phyloP scores from a whole-genome alignment of 2,797 vertebrate species.

The Phoeniculus purpureus region DNA sequence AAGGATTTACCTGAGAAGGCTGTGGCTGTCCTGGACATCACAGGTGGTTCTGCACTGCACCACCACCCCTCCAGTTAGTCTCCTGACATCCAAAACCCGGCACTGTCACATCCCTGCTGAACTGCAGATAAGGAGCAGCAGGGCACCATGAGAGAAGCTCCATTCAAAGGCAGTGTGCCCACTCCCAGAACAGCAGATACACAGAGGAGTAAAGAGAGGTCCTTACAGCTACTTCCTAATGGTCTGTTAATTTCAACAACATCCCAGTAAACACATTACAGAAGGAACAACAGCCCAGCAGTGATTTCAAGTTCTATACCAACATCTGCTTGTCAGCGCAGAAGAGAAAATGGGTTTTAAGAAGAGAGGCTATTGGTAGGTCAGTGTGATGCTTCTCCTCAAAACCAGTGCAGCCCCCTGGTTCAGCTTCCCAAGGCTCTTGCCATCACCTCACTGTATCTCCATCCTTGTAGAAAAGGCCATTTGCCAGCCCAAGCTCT shows the following conservation, averaged over 20 bases:
- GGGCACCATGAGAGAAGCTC: neutral
- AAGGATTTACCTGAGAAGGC: neutral
- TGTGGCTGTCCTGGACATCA: neutral
- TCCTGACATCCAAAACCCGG: neutral
- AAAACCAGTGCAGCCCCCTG: neutral
- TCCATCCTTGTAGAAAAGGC: neutral
- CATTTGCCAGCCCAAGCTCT: neutral
- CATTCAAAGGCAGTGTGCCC: neutral
- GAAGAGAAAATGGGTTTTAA: neutral
- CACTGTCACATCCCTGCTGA: neutral
- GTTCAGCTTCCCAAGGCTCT: neutral
- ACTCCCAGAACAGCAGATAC: neutral
- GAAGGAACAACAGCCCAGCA: neutral
- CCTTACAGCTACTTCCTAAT: neutral
- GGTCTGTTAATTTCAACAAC: constrained; percentile 1
- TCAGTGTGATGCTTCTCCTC: neutral
- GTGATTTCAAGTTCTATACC: neutral
- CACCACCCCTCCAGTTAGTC: neutral
- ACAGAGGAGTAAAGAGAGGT: neutral
- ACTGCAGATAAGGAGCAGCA: neutral
- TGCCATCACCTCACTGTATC: fast-evolving
- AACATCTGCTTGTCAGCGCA: neutral
- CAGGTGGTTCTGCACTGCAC: fast-evolving
- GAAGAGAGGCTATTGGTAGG: neutral
- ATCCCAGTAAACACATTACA: neutral